Base-by-base conservation (phyloP, 53 echinoderm and acorn worm species). In the Antedon mediterranea region DNA sequence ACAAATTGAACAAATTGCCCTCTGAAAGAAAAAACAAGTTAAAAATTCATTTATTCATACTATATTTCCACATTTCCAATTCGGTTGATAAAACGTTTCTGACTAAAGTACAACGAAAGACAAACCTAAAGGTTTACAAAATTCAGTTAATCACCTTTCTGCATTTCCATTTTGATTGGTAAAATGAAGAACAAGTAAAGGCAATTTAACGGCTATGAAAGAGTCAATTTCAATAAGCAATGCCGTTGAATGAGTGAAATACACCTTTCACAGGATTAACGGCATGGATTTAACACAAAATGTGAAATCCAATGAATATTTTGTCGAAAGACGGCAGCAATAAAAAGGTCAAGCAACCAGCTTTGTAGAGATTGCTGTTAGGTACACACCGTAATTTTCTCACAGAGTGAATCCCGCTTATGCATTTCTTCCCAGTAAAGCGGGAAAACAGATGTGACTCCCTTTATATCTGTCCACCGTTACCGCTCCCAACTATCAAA, bases 1-100 rank as follows among this genome's bases (percentile, higher is more conserved):
- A 75, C 97, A 95, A 84, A 89, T 87, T 28, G 91, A 88, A 82
- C 97, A 95, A 71, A 89, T 82, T 13, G 97, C 97, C 78, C 97
- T 89, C 97, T 95, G 88, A 34, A 80, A 76, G 29, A 72, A 26
- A 72, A 72, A 28, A 26, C 7, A 72, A 9, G 5, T 28, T n/a
- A 37, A 11, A 37, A 37, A 37, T 37, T 37, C 37, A 37, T 37
- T n/a, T n/a, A n/a, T n/a, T n/a, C n/a, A n/a, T n/a, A n/a, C n/a
- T n/a, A n/a, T n/a, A n/a, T n/a, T n/a, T n/a, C n/a, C n/a, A n/a
- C n/a, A n/a, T n/a, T n/a, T n/a, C n/a, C n/a, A 37, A 37, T 37
- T 37, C 11, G 37, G 11, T 37, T 37, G 37, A 37, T 37, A 37
- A 37, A 37, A 11, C 11, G 37, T 37, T 37, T 37, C 4, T 11